phyloP scores from a whole-genome alignment of 2,888 invertebrate species.

The Microplitis deprimator region DNA sequence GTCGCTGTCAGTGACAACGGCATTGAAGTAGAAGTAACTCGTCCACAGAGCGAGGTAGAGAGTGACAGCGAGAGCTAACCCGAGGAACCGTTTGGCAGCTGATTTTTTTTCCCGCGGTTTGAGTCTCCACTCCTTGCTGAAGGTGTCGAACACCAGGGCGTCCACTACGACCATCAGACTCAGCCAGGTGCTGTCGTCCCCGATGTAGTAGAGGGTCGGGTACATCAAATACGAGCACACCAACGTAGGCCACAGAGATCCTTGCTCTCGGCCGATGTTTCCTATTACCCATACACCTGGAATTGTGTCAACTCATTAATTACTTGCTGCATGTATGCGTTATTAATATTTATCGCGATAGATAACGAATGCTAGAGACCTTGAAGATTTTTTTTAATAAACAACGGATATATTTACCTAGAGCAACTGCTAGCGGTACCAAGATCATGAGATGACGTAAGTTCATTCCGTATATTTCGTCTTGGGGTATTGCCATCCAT shows the following conservation, averaged over 20 bases:
- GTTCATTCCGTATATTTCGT: constrained; percentile 80
- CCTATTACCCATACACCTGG: constrained; percentile 92
- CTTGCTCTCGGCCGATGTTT: constrained; percentile 89
- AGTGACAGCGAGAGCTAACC: constrained; percentile 77
- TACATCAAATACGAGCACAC: constrained; percentile 79
- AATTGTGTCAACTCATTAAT: constrained; percentile 47
- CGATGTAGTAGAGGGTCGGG: constrained; percentile 81
- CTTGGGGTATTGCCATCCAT: constrained; percentile 83
- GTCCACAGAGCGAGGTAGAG: constrained; percentile 82
- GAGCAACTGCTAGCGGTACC: constrained; percentile 80
- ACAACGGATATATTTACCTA: constrained; percentile 74
- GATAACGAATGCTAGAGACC: not conserved
- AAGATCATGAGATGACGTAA: constrained; percentile 81
- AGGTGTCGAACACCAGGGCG: constrained; percentile 81
- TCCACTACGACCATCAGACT: constrained; percentile 79
- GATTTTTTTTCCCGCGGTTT: constrained; percentile 74
- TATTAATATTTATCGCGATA: not conserved
- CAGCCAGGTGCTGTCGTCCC: constrained; percentile 82
- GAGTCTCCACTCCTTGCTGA: constrained; percentile 85
- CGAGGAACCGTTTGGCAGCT: constrained; percentile 73
- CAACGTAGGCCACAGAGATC: constrained; percentile 80
- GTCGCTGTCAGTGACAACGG: constrained; percentile 85
- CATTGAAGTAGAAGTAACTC: constrained; percentile 89
- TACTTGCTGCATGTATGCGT: not conserved
- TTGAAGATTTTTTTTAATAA: too few relatives aligned